Base-by-base conservation (phyloP, 2,797 vertebrate genomes). In the Bovichtus diacanthus region DNA sequence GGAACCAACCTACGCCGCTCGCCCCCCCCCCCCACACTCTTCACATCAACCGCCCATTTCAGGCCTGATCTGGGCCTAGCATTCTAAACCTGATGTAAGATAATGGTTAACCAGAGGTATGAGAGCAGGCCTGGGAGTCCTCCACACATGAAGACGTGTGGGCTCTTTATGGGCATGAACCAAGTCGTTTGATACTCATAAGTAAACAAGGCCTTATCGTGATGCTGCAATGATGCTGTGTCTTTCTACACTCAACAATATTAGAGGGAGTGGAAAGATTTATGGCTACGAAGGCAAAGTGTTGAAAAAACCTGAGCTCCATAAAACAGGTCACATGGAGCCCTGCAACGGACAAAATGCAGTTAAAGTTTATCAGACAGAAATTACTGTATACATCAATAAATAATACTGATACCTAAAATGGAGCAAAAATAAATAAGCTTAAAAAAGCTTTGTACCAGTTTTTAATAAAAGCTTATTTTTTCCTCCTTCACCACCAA, bases 91-190 rank as follows among this genome's bases (percentile, higher is more conserved):
- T 90, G 90, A 93, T 92, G 89, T 88, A 87, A 92, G 92, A 94
- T 92, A 92, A 94, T 93, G 93, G 93, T 94, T 94, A 94, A 94
- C 94, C 95, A 94, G 87, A 92, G 76, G 78, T 88, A 91, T 90
- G 89, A 93, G 80, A 41, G 81, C 81, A 85, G 80, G 85, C 84
- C 80, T 72, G 80, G 86, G 87, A 86, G 90, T 79, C 78, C 43
- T 84, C 87, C 87, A 90, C 87, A 92, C 90, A 92, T 91, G 85
- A 84, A 81, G 91, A 80, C 88, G 60, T 94, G 92, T 78, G 87
- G 90, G 64, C 91, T 92, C 76, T 80, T 85, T 83, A 85, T 49
- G 72, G 83, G 81, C 78, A 78, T 56, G 55, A 76, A 78, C 53
- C 62, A 70, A 83, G 78, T 54, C 36, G 86, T 93, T 92, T 92